Evolutionary conservation across 1,140 invertebrate species (phyloP), one percentile per base, ranked within the genome.

Genomic region (Drosophila repletoides): DNA sequence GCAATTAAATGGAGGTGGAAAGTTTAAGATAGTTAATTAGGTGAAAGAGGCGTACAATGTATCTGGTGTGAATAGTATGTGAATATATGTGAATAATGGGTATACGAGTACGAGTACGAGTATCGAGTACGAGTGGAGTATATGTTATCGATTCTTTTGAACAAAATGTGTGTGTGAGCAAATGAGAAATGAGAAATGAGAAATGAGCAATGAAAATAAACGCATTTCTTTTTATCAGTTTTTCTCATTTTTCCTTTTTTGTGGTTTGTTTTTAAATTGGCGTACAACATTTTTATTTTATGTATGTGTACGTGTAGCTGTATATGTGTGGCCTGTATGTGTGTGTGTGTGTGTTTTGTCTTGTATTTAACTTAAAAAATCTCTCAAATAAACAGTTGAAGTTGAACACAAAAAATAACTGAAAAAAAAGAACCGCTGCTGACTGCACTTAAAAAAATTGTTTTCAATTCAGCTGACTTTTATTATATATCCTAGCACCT

Each of bases 1-100:
- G 67, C 36, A 51, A 48, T 38, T 55, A 22, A 43, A 49, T 48
- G 28, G 41, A 61, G 26, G 65, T 49, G 40, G 38, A 49, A 48
- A 52, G 41, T 52, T 43, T 45, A 53, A 70, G 48, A 38, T 65
- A 61, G 51, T 52, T 58, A 59, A 65, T 49, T 59, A 59, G 36
- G 45, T 77, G 52, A 76, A 66, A 77, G 56, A 76, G 72, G 65
- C 70, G 60, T 71, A 67, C 65, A 71, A 83, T 83, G 79, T 83
- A 49, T 55, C 4, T 41, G 26, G 43, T 15, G 36, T 59, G 52
- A 38, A 48, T 51, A 28, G 69, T 66, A 46, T 59, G 63, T 81
- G 73, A 67, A 43, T 61, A 64, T 70, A 43, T 46, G 5, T 10
- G 19, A 36, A 22, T 33, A 56, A 56, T 19, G 40, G 4, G 21